Conservation (phyloP, 2,888 invertebrate genomes). For the Drosophila mimetica region DNA sequence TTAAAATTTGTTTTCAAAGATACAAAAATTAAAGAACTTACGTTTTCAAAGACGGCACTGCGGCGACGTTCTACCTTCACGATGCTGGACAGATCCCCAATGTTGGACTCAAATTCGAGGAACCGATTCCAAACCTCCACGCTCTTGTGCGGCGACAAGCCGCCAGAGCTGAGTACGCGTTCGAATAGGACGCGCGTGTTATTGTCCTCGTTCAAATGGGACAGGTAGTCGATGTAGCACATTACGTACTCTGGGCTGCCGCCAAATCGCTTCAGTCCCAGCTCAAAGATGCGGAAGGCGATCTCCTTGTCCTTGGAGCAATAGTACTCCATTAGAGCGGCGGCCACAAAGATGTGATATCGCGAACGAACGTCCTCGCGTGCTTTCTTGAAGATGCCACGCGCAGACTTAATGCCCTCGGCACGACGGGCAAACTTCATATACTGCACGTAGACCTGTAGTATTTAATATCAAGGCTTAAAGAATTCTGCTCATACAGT, state of each 20-base stretch:
- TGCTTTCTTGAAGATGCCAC: conserved; percentile 97
- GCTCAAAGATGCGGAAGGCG: conserved; percentile 97
- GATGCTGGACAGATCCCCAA: conserved; percentile 98
- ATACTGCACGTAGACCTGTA: conserved; percentile 96
- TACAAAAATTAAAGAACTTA: conserved; percentile 78
- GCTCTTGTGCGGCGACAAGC: conserved; percentile 95
- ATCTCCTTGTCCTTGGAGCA: conserved; percentile 99
- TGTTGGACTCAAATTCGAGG: conserved; percentile 98
- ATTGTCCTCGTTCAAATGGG: conserved; percentile 99
- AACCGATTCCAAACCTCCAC: conserved; percentile 99
- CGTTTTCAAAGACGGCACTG: conserved; percentile 95
- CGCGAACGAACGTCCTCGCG: conserved; percentile 93
- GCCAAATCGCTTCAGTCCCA: conserved; percentile 98
- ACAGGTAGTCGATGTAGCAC: conserved; percentile 98
- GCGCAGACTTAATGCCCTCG: conserved; percentile 98
- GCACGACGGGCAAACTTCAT: conserved; percentile 99
- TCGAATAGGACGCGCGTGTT: conserved; percentile 99
- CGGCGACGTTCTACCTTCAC: conserved; percentile 98
- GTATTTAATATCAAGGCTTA: not conserved
- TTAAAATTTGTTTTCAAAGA: no score
- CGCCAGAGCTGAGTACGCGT: conserved; percentile 96
- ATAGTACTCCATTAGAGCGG: conserved; percentile 99
- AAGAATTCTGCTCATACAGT: not conserved
- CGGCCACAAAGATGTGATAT: conserved; percentile 98
- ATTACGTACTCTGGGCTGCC: conserved; percentile 97